Conservation (phyloP, 2,888 invertebrate species). For the Reticulitermes lucifugus region DNA sequence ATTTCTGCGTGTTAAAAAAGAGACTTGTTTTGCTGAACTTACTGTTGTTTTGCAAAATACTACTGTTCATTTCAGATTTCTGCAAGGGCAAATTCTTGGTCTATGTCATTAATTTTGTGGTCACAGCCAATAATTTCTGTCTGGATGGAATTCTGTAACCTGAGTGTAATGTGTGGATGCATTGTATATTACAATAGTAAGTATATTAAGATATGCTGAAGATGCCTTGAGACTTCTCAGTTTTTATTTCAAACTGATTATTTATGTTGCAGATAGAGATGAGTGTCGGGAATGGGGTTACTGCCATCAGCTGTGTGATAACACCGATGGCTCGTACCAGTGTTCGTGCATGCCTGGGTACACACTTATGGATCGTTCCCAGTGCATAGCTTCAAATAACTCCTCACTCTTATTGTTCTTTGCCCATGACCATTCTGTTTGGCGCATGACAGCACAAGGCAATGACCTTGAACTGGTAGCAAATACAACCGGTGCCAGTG, state of each 20-base stretch:
- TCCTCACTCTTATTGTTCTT: slow-evolving; percentile 70
- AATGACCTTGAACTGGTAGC: slow-evolving; percentile 70
- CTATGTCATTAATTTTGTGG: too few relatives aligned
- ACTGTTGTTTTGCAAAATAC: too few relatives aligned
- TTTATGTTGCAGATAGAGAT: slow-evolving; percentile 77
- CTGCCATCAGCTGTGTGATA: slow-evolving; percentile 95
- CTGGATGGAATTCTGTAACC: too few relatives aligned
- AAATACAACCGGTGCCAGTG: slow-evolving; percentile 87
- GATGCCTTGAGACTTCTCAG: neutral
- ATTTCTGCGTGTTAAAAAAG: too few relatives aligned
- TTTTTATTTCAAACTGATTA: neutral
- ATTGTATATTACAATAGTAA: too few relatives aligned
- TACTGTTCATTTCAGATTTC: too few relatives aligned
- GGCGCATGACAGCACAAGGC: slow-evolving; percentile 77
- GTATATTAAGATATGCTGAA: too few relatives aligned
- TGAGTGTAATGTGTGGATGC: too few relatives aligned
- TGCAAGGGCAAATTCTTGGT: too few relatives aligned
- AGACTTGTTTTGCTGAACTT: too few relatives aligned
- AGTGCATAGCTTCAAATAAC: slow-evolving; percentile 73
- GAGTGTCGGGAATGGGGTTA: slow-evolving; percentile 94
- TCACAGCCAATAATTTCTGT: too few relatives aligned
- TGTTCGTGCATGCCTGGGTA: slow-evolving; percentile 89
- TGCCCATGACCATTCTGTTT: slow-evolving; percentile 78
- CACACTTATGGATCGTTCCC: slow-evolving; percentile 69
- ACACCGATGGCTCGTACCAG: slow-evolving; percentile 83